These are phyloP conservation scores for Dryobates pubescens DNA, from an alignment of 2,797 vertebrate species.

Conservation along the genomic window DNA sequence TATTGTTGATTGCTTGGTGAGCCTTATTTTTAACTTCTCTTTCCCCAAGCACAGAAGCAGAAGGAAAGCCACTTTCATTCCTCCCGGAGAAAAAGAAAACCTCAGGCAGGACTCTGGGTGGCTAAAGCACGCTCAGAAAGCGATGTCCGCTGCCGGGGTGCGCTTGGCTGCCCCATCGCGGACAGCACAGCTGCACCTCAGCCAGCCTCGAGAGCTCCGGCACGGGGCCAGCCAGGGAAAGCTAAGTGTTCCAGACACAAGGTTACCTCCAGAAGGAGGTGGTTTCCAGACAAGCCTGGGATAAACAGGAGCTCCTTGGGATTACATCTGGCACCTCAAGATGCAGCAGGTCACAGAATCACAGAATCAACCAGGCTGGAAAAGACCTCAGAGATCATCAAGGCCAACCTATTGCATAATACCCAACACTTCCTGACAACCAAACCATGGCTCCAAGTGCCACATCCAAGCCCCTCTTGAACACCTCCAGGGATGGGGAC, in stretches of 20 bases:
- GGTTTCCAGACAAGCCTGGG: background rate
- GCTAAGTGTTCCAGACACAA: accelerated
- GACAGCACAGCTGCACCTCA: background rate
- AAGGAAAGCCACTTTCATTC: background rate
- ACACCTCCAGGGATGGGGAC: too few species aligned
- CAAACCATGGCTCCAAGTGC: too few species aligned
- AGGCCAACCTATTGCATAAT: too few species aligned
- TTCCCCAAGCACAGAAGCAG: background rate
- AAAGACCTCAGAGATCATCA: too few species aligned
- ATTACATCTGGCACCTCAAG: accelerated
- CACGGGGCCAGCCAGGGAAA: background rate
- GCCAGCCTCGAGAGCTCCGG: background rate
- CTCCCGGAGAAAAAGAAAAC: background rate
- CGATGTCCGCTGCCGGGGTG: accelerated
- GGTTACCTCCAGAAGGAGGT: accelerated
- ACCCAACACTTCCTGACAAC: too few species aligned
- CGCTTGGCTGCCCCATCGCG: background rate
- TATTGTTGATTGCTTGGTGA: background rate
- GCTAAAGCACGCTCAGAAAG: background rate
- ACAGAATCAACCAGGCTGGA: too few species aligned
- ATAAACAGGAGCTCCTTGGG: accelerated
- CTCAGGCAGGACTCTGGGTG: background rate
- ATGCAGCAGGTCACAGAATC: background rate
- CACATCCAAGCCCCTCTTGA: too few species aligned
- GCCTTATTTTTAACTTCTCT: background rate